These are phyloP conservation scores for Hydropsyche betteni DNA, from an alignment of 2,888 invertebrate species.

Conservation along the genomic window DNA sequence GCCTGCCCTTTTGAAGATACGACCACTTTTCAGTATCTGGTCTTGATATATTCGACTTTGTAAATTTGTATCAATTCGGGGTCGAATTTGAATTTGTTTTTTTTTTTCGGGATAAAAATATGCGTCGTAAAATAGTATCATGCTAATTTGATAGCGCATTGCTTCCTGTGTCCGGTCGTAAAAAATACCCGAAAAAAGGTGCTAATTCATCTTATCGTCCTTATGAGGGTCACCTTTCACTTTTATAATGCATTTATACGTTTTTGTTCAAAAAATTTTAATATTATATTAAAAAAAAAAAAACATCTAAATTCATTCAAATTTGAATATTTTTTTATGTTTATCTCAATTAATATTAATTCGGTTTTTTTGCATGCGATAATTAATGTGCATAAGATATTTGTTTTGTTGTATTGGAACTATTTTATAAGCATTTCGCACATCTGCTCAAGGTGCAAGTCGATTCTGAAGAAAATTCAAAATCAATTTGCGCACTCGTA, in stretches of 20 bases:
- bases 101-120: slow-evolving; percentile 2
- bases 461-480: too few species aligned
- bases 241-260: neutral
- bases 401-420: too few species aligned
- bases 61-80: slow-evolving; percentile 27
- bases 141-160: slow-evolving; percentile 27
- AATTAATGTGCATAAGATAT: too few species aligned
- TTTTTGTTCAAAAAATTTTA: neutral
- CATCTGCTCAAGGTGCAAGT: too few species aligned
- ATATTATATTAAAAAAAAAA: too few species aligned
- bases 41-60: neutral
- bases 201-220: slow-evolving; percentile 29
- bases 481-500: too few species aligned
- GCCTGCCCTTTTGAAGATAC: neutral
- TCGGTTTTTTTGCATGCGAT: too few species aligned
- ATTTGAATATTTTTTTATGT: too few species aligned
- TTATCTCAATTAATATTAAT: too few species aligned
- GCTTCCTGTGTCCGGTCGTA: slow-evolving; percentile 30
- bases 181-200: slow-evolving; percentile 8
- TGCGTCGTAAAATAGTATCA: slow-evolving; percentile 21
- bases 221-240: slow-evolving; percentile 2
- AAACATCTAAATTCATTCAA: too few species aligned
- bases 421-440: too few species aligned
- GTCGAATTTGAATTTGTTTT: slow-evolving; percentile 2
- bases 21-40: neutral